phyloP scores from a whole-genome alignment of 1,140 invertebrate genomes.

The Phymastichus coffea region DNA sequence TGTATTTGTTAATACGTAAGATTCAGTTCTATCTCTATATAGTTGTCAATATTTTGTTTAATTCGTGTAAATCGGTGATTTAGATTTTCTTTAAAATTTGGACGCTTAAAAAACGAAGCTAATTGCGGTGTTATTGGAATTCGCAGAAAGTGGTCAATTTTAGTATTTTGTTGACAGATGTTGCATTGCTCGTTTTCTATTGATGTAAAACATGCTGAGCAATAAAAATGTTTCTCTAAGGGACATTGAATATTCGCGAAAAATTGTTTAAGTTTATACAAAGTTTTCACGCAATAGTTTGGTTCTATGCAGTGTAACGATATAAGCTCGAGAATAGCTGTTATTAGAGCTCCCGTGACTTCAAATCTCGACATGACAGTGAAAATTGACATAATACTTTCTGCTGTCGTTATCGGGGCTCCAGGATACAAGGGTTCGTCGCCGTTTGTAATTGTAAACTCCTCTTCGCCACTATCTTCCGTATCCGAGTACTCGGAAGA shows the following conservation, averaged over 20 bases:
- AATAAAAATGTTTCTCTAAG: background rate
- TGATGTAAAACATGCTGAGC: background rate
- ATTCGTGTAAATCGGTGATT: background rate
- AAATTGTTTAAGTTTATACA: conserved; percentile 23
- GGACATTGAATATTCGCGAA: conserved; percentile 3
- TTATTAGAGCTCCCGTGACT: conserved; percentile 9
- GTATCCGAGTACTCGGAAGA: too few relatives aligned
- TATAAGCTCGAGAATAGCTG: conserved; percentile 5
- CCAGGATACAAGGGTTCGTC: conserved; percentile 21
- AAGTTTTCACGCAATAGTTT: conserved; percentile 6
- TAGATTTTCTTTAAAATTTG: background rate
- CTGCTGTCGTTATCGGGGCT: conserved; percentile 2
- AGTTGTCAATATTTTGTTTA: background rate
- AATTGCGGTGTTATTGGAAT: conserved; percentile 5
- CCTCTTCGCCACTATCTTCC: background rate
- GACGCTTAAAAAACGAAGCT: background rate
- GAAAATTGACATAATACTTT: conserved; percentile 12
- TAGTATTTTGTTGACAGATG: background rate
- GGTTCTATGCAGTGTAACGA: conserved; percentile 10
- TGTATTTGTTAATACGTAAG: too few relatives aligned
- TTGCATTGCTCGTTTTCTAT: background rate
- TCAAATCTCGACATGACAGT: background rate
- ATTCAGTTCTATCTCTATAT: conserved; percentile 15
- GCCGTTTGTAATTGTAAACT: background rate
- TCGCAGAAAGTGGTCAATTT: background rate